Conservation (phyloP, 1,140 invertebrate genomes). For the Drosophila sucinea region DNA sequence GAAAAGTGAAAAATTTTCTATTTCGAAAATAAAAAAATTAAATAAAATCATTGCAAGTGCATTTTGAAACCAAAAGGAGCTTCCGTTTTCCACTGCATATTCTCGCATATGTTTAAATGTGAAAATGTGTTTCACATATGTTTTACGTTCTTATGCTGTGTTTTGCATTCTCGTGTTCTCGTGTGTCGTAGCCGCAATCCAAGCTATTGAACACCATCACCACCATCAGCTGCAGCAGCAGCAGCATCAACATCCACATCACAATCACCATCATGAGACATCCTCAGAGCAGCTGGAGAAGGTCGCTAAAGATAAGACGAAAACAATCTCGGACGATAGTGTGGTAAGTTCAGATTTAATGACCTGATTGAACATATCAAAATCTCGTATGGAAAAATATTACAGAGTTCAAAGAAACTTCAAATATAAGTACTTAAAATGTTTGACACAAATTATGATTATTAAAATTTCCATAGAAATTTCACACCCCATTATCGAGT, state of each 20-base stretch:
- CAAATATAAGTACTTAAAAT: too few species aligned
- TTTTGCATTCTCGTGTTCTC: conserved; percentile 12
- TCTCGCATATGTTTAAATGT: conserved; percentile 11
- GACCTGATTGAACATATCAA: not conserved
- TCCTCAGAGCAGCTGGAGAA: conserved; percentile 18
- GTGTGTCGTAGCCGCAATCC: conserved; percentile 5
- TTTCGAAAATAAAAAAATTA: conserved; percentile 16
- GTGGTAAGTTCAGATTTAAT: conserved; percentile 48
- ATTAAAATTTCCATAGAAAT: not conserved
- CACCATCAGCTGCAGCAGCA: conserved; percentile 23
- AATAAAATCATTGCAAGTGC: conserved; percentile 30
- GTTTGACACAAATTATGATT: too few species aligned
- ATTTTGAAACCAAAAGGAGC: not conserved
- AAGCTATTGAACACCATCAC: conserved; percentile 4
- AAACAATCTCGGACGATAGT: conserved; percentile 52
- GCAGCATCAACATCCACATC: conserved; percentile 27
- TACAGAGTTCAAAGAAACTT: too few species aligned
- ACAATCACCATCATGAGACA: conserved; percentile 18
- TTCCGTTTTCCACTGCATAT: not conserved
- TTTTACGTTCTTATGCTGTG: conserved; percentile 19
- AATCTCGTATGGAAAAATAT: too few species aligned
- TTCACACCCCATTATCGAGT: not conserved
- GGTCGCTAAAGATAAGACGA: conserved; percentile 16
- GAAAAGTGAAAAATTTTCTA: conserved; percentile 38
- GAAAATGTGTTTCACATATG: conserved; percentile 68